phyloP scores from a whole-genome alignment of 1,140 invertebrate species.

The Drosophila kurseongensis region DNA sequence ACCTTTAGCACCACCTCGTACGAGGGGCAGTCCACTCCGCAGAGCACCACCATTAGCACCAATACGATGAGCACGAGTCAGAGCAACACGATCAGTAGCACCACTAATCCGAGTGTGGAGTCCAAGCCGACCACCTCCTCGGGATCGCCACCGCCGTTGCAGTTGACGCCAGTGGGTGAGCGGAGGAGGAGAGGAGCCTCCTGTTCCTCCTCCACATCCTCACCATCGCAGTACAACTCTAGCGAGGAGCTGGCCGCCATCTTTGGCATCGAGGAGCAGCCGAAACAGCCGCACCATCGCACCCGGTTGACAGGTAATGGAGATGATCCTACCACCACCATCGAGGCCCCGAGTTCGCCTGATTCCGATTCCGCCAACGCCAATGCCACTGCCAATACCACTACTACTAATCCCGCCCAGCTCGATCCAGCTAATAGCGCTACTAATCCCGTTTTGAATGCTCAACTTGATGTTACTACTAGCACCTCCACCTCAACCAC shows the following conservation, averaged over 20 bases:
- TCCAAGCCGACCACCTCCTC: slow-evolving; percentile 40
- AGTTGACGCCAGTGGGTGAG: slow-evolving; percentile 65
- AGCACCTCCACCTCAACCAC: slow-evolving; percentile 33
- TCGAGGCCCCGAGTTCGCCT: slow-evolving; percentile 21
- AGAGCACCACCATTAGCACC: slow-evolving; percentile 59
- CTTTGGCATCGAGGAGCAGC: slow-evolving; percentile 84
- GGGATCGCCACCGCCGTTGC: slow-evolving; percentile 63
- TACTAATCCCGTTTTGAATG: slow-evolving; percentile 73
- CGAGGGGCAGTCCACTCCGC: slow-evolving; percentile 75
- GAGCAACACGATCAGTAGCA: slow-evolving; percentile 48
- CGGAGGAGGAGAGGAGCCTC: slow-evolving; percentile 28
- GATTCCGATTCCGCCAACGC: slow-evolving; percentile 11
- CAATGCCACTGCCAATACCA: slow-evolving; percentile 29
- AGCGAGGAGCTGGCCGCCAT: slow-evolving; percentile 87
- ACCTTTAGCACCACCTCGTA: slow-evolving; percentile 84
- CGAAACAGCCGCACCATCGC: slow-evolving; percentile 34
- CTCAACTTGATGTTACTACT: slow-evolving; percentile 60
- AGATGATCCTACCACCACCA: slow-evolving; percentile 28
- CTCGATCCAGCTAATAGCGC: slow-evolving; percentile 58
- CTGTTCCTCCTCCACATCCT: slow-evolving; percentile 52
- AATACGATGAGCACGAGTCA: slow-evolving; percentile 50
- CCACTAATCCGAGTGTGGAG: slow-evolving; percentile 41
- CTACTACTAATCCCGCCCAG: slow-evolving; percentile 65
- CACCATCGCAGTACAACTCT: slow-evolving; percentile 86
- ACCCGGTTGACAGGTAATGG: slow-evolving; percentile 66